phyloP scores from a whole-genome alignment of 2,113 vertebrate genomes.

The Brachypodius melanocephalos region DNA sequence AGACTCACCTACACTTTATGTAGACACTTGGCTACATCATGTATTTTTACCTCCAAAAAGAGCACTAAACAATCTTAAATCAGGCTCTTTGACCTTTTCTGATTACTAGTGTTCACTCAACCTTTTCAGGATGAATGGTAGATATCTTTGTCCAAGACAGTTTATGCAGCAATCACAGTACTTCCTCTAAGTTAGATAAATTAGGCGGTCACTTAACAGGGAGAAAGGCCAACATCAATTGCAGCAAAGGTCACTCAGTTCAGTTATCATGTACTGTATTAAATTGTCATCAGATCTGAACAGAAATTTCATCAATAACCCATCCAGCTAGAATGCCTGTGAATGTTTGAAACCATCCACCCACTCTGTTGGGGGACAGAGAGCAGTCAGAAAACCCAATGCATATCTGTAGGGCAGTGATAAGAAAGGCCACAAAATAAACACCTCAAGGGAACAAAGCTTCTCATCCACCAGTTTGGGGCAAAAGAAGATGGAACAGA shows the following conservation, averaged over 20 bases:
- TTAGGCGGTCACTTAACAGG: slow-evolving; percentile 71
- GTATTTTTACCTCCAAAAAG: not conserved
- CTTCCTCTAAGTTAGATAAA: slow-evolving; percentile 78
- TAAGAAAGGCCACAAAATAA: not conserved
- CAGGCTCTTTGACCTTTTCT: slow-evolving; percentile 66
- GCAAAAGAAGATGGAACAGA: not conserved
- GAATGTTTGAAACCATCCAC: slow-evolving; percentile 21
- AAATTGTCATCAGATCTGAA: slow-evolving; percentile 72
- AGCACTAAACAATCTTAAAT: slow-evolving; percentile 53
- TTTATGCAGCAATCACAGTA: slow-evolving; percentile 73
- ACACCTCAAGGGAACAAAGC: not conserved
- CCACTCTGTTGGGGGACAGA: not conserved
- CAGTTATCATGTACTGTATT: slow-evolving; percentile 70
- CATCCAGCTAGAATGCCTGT: slow-evolving; percentile 47
- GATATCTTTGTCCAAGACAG: slow-evolving; percentile 67
- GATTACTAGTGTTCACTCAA: slow-evolving; percentile 56
- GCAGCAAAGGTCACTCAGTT: slow-evolving; percentile 71
- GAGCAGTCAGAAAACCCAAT: not conserved
- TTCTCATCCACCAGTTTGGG: not conserved
- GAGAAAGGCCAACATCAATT: slow-evolving; percentile 71
- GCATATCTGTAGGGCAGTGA: rapidly evolving
- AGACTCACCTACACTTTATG: not conserved
- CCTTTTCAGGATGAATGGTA: slow-evolving; percentile 70
- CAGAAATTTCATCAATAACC: slow-evolving; percentile 71
- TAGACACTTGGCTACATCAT: not conserved